Conservation (phyloP, 2,888 invertebrate genomes). For the Tuta absoluta region DNA sequence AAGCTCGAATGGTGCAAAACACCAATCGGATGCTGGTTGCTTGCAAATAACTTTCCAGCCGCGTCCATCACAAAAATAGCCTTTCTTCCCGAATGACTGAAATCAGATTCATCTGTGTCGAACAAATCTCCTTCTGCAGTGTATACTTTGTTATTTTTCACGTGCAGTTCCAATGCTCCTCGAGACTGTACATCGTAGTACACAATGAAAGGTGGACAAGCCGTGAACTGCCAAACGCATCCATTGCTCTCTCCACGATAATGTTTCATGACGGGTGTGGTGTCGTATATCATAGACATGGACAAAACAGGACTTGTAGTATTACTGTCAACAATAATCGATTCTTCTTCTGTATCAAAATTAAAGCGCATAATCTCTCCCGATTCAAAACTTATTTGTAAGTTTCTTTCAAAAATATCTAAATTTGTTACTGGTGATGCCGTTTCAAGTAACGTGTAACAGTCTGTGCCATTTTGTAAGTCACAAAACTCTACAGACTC, state of each 20-base stretch:
- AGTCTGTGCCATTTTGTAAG: not conserved
- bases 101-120: not conserved
- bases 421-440: not conserved
- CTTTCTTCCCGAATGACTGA: conserved; percentile 3
- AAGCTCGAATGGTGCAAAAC: conserved; percentile 24
- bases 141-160: conserved; percentile 14
- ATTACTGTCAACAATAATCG: not conserved
- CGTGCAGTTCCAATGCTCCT: conserved; percentile 14
- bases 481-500: conserved; percentile 1
- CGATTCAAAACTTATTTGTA: not conserved
- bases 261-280: not conserved
- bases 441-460: not conserved
- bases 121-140: not conserved
- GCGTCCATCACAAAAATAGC: conserved; percentile 26
- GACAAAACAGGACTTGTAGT: not conserved
- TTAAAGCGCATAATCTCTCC: conserved; percentile 7
- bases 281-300: conserved; percentile 4
- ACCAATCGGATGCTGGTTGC: conserved; percentile 17
- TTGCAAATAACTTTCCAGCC: conserved; percentile 21
- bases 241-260: conserved; percentile 11
- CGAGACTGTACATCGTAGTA: conserved; percentile 18
- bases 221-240: conserved; percentile 9
- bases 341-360: not conserved
- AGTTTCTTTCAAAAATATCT: conserved; percentile 2
- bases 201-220: conserved; percentile 17